Percentiles rank a stretch among this genome's conserved stretches.
Conservation (phyloP, 2,888 invertebrate species). For the Congeria kusceri region DNA sequence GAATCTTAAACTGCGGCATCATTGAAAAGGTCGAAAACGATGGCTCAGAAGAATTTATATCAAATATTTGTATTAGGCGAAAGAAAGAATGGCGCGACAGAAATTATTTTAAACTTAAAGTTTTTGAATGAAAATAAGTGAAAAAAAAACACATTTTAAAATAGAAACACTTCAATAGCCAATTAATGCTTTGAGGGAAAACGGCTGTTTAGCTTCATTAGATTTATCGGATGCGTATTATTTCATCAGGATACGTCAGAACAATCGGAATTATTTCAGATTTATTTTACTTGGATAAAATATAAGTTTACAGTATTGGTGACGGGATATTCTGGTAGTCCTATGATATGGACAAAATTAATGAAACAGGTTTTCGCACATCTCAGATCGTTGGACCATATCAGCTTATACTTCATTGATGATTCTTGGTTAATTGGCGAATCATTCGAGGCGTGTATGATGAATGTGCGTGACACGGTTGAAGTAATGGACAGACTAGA, state of each 20-base stretch:
- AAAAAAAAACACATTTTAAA: neutral
- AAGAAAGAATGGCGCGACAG: neutral
- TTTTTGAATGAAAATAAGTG: neutral
- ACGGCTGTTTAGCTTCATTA: neutral
- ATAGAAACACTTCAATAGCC: neutral
- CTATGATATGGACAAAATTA: too few relatives aligned
- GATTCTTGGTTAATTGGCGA: neutral
- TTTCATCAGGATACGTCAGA: neutral
- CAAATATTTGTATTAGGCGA: neutral
- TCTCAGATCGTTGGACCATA: too few relatives aligned
- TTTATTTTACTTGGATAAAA: neutral
- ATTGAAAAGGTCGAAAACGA: neutral
- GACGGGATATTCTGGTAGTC: too few relatives aligned
- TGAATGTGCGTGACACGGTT: too few relatives aligned
- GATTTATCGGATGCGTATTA: conserved; percentile 1
- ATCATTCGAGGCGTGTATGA: too few relatives aligned
- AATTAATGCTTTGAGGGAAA: neutral
- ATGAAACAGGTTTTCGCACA: neutral
- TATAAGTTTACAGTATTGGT: too few relatives aligned
- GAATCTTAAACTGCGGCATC: neutral
- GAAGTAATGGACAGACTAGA: neutral
- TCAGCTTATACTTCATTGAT: too few relatives aligned
- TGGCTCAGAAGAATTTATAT: neutral
- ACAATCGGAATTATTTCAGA: neutral
- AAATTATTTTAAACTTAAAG: conserved; percentile 1